These are phyloP conservation scores for Hippopotamyrus pictus DNA, from an alignment of 2,797 vertebrate genomes.

Conservation along the genomic window DNA sequence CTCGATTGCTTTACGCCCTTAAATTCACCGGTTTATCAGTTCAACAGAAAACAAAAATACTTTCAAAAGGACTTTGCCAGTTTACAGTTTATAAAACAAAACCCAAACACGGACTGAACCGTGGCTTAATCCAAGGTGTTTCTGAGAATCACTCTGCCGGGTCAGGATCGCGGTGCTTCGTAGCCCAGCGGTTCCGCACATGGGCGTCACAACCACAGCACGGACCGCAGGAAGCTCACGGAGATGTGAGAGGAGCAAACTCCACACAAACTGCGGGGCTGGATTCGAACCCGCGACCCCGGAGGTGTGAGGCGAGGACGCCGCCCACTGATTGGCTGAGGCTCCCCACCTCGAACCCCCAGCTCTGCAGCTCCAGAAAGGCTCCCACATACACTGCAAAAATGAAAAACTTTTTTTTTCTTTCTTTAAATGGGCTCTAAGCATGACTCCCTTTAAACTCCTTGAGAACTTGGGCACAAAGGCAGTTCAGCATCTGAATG, in stretches of 20 bases:
- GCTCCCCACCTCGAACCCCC: neutral
- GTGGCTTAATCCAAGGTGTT: neutral
- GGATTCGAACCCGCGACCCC: neutral
- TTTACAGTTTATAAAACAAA: neutral
- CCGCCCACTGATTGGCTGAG: neutral
- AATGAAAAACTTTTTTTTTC: neutral
- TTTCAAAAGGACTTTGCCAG: neutral
- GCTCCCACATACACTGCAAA: neutral
- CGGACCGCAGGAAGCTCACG: neutral
- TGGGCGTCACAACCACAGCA: neutral
- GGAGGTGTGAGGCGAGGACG: neutral
- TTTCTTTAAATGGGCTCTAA: neutral
- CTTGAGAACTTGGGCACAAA: neutral
- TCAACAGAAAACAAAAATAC: neutral
- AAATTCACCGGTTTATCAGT: neutral
- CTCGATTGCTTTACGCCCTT: neutral
- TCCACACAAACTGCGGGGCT: neutral
- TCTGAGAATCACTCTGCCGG: neutral
- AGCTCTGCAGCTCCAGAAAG: neutral
- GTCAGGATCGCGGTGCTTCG: neutral
- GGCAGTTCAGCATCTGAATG: neutral
- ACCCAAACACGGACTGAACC: neutral
- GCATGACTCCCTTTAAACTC: neutral
- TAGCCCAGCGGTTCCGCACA: neutral
- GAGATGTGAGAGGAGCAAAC: neutral